A percentile compares a stretch with the other conserved stretches of the same genome.
Conservation (phyloP, 1,140 invertebrate species). For the Drosophila micromelanica region DNA sequence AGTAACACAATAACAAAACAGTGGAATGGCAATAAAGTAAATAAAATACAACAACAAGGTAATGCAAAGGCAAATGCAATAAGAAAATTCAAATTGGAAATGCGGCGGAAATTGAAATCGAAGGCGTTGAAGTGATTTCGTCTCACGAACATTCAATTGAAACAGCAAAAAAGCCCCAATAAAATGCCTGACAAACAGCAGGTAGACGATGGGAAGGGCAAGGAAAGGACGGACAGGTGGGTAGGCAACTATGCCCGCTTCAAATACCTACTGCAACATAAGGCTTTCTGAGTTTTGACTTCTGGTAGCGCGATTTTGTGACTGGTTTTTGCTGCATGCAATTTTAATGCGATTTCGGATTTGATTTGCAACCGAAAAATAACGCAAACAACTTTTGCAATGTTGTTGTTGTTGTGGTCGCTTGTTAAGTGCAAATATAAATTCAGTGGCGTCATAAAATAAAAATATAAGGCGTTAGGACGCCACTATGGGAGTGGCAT, state of each 20-base stretch:
- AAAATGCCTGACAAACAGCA: conserved; percentile 52
- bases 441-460: conserved; percentile 70
- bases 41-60: conserved; percentile 37
- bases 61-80: conserved; percentile 60
- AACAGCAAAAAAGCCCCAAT: conserved; percentile 42
- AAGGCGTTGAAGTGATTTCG: conserved; percentile 83
- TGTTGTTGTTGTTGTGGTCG: conserved; percentile 52
- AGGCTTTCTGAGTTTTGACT: conserved; percentile 16
- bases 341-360: conserved; percentile 82
- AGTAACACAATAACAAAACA: conserved; percentile 1
- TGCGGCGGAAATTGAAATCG: conserved; percentile 80
- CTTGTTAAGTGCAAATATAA: conserved; percentile 82
- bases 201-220: no score
- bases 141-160: conserved; percentile 80
- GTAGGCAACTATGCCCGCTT: neutral
- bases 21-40: conserved; percentile 30
- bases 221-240: neutral
- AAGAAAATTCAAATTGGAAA: conserved; percentile 71
- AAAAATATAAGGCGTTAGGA: conserved; percentile 22
- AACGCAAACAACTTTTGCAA: conserved; percentile 74
- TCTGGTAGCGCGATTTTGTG: conserved; percentile 59
- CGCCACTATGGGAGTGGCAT: neutral
- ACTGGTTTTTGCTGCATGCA: conserved; percentile 70
- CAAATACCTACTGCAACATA: conserved; percentile 30
- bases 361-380: conserved; percentile 82